phyloP scores from a whole-genome alignment of 1,140 invertebrate species.

The Rhyacophila brunnea region DNA sequence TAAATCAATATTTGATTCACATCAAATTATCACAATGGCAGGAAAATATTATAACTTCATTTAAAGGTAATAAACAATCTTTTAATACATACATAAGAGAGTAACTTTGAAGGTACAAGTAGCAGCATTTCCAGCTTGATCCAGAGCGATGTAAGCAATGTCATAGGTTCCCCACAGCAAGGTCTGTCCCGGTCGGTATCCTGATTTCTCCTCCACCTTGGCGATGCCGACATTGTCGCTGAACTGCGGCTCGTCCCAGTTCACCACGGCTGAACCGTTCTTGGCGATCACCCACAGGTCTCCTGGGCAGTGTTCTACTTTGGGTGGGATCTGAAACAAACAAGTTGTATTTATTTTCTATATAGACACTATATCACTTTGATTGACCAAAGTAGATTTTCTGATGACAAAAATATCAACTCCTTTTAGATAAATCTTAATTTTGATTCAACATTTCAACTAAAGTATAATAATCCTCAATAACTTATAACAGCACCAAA shows the following conservation, averaged over 20 bases:
- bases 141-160: conserved; percentile 90
- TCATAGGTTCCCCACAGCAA: conserved; percentile 90
- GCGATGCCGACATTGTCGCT: conserved; percentile 82
- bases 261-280: conserved; percentile 86
- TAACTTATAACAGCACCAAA: too few species aligned
- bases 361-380: too few species aligned
- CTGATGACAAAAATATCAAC: too few species aligned
- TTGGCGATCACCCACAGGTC: conserved; percentile 92
- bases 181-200: conserved; percentile 86
- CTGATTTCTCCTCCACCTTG: conserved; percentile 80
- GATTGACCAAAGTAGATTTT: too few species aligned
- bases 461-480: too few species aligned
- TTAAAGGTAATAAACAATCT: too few species aligned
- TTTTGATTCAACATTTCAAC: too few species aligned
- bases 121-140: conserved; percentile 87
- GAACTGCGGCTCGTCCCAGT: conserved; percentile 93
- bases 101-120: conserved; percentile 93
- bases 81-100: conserved; percentile 68
- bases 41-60: background rate
- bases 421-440: too few species aligned
- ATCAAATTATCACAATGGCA: too few species aligned
- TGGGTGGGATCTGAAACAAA: conserved; percentile 65
- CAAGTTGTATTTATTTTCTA: background rate
- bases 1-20: too few species aligned
- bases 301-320: conserved; percentile 86